Percentiles rank a stretch among this genome's conserved stretches.
These are phyloP conservation scores for Bungarus multicinctus DNA, from an alignment of 2,113 vertebrate species.

Conservation along the genomic window DNA sequence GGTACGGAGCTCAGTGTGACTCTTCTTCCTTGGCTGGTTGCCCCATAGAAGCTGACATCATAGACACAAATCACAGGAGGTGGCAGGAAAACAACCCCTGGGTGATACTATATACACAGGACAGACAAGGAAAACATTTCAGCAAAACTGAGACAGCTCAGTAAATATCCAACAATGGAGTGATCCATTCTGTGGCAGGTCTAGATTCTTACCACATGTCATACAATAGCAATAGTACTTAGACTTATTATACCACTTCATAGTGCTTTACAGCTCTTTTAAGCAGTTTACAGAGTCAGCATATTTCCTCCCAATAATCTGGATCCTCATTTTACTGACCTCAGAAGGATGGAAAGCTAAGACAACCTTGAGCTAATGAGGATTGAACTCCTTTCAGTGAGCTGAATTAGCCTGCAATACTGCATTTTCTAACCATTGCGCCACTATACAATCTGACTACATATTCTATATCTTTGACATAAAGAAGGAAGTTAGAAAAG, in stretches of 20 bases:
- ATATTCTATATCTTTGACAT: background rate
- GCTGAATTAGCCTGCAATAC: too few relatives aligned
- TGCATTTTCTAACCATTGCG: background rate
- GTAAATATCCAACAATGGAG: background rate
- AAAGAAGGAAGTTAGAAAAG: background rate
- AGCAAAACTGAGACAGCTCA: background rate
- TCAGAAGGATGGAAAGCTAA: too few relatives aligned
- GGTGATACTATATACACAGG: background rate
- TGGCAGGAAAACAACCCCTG: background rate
- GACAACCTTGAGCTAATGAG: too few relatives aligned
- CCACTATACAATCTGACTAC: background rate
- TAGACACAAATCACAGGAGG: background rate
- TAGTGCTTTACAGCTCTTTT: background rate
- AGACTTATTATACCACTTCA: background rate
- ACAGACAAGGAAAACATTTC: background rate
- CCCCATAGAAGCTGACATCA: background rate
- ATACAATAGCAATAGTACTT: background rate
- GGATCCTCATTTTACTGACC: too few relatives aligned
- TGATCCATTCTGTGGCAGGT: background rate
- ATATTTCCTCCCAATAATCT: too few relatives aligned
- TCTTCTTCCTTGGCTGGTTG: background rate
- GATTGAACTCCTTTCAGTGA: too few relatives aligned
- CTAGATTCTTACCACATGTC: background rate
- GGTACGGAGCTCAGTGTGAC: background rate
- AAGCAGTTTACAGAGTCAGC: background rate